Base-by-base conservation (phyloP, 1,140 invertebrate genomes). In the Prorops nasuta region DNA sequence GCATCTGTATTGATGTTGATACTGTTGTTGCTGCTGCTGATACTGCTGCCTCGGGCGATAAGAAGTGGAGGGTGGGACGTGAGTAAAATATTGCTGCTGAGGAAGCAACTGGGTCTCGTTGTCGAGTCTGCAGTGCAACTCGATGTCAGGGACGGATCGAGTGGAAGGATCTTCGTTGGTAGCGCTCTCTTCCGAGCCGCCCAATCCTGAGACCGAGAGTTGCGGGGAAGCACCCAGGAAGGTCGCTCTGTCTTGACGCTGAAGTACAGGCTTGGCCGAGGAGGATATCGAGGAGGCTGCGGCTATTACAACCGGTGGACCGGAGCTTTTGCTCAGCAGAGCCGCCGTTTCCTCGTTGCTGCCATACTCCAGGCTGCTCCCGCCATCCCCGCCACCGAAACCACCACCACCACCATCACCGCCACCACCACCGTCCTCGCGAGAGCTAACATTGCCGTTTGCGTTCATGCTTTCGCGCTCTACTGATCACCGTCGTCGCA, bases 131-230 rank as follows among this genome's bases (percentile, higher is more conserved):
- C 89, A 91, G 73, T 93, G 89, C 45, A 93, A 78, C 76, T 93
- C 91, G 61, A 94, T 90, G 69, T 94, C 91, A 12, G 91, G 91
- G 54, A 94, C 91, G 53, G 88, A 91, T 66, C 89, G 82, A 9
- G 89, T 84, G n/a, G 86, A 84, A 39, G 82, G 82, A 45, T 89
- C 86, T 28, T 81, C 77, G 45, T 74, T 72, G 4, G 84, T 80
- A 34, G 79, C 82, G 64, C 87, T 89, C 71, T 91, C 89, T 72
- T 91, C 88, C 58, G 88, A 90, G 24, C 87, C 87, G 2, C 86
- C 86, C 62, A 86, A 80, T 12, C 79, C 78, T 20, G 82, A 82
- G 14, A 86, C 86, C 16, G 87, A 89, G 39, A 91, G 77, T 65
- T 90, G 87, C 17, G 88, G 79, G 59, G 88, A 87, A 7, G 87